Base-by-base conservation (phyloP, 1,140 invertebrate genomes). In the Dendroctonus ponderosae region DNA sequence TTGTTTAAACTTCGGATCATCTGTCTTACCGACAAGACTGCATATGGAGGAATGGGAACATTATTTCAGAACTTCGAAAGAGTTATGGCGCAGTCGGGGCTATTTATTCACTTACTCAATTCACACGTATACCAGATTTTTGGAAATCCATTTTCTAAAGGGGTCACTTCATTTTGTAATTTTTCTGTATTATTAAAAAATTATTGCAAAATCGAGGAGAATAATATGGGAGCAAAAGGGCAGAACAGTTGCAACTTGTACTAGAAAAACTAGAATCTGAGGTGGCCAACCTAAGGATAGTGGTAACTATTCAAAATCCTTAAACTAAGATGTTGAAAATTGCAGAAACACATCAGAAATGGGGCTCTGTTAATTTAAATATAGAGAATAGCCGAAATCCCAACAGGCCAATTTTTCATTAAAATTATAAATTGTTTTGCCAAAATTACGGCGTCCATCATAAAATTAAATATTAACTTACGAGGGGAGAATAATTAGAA, bases 391-490 rank as follows among this genome's bases (percentile, higher is more conserved):
- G 26, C 26, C 15, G 3, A 11, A 39, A 9, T 72, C 72, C 67
- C 68, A 43, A 15, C 53, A 62, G 71, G 44, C 66, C 69, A 72
- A 74, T 75, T 74, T 75, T 75, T 75, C 72, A 74, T 74, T 66
- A 71, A 72, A 76, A 75, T 71, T 72, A 76, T 75, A 75, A 75
- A 76, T 75, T 75, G 74, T 73, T 76, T 69, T 74, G 68, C 71
- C 66, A 71, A 75, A 75, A 74, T 75, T 73, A 75, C 70, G 65
- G 68, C 62, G 70, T 69, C 71, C 69, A 63, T 63, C 72, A 74
- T 76, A 74, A 75, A 76, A 75, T 76, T 76, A 76, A 76, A 76
- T 76, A 76, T 76, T 76, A 76, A 76, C 75, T 76, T 72, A 74
- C 75, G 70, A 73, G 74, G 69, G 70, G 70, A 70, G 73, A 76